phyloP scores from a whole-genome alignment of 1,140 invertebrate species.

The Ceratina calcarata region DNA sequence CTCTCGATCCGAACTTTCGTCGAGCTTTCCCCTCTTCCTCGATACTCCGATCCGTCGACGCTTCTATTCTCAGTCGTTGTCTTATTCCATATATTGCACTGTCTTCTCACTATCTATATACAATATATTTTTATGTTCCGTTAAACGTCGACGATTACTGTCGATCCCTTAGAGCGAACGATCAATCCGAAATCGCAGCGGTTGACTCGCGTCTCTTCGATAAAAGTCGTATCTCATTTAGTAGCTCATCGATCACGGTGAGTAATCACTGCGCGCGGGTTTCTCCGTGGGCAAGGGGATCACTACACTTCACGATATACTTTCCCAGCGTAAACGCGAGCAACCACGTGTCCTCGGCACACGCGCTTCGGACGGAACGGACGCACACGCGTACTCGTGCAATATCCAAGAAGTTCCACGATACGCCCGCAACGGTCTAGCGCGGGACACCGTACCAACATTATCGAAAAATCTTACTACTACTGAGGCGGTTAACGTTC shows the following conservation, averaged over 20 bases:
- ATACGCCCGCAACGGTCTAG: background rate
- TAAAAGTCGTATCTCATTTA: background rate
- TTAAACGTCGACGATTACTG: too few relatives aligned
- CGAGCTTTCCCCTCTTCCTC: background rate
- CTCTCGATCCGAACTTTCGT: background rate
- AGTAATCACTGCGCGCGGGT: background rate
- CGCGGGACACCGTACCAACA: background rate
- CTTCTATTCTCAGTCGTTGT: background rate
- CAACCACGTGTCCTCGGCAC: slow-evolving; percentile 33
- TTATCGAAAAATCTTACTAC: background rate
- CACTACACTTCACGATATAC: background rate
- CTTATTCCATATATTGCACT: too few relatives aligned
- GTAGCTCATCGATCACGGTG: background rate
- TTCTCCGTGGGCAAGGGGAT: background rate
- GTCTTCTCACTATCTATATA: too few relatives aligned
- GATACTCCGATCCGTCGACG: too few relatives aligned
- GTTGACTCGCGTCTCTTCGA: background rate
- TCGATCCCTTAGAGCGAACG: background rate
- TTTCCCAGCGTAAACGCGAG: background rate
- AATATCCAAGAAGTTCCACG: slow-evolving; percentile 25
- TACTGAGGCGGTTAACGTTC: background rate
- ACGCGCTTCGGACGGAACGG: slow-evolving; percentile 48
- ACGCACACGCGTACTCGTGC: slow-evolving; percentile 7
- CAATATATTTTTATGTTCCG: too few relatives aligned
- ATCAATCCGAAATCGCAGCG: background rate